phyloP scores from a whole-genome alignment of 1,140 invertebrate species.

The Diorhabda sublineata region DNA sequence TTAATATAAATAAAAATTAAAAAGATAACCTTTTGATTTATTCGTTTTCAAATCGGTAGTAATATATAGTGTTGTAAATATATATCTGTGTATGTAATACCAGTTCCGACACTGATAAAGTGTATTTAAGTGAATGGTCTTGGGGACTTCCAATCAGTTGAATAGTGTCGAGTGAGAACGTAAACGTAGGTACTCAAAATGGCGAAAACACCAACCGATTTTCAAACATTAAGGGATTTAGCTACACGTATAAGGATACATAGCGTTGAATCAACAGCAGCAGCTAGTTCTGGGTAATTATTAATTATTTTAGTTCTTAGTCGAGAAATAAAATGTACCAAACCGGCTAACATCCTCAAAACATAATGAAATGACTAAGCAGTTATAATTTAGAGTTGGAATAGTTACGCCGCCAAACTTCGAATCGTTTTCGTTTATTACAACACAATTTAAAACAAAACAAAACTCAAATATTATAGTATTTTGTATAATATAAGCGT shows the following conservation, averaged over 20 bases:
- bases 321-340: neutral
- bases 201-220: constrained; percentile 28
- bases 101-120: constrained; percentile 4
- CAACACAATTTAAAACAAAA: too few species aligned
- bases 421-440: too few species aligned
- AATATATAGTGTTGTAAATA: neutral
- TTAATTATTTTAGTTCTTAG: neutral
- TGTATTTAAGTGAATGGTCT: constrained; percentile 6
- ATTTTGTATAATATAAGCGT: too few species aligned
- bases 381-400: neutral
- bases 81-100: neutral
- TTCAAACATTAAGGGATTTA: constrained; percentile 26
- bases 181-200: constrained; percentile 13
- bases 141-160: neutral
- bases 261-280: constrained; percentile 72
- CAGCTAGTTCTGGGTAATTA: constrained; percentile 32
- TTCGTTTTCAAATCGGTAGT: neutral
- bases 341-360: neutral
- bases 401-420: neutral
- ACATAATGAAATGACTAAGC: neutral
- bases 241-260: constrained; percentile 31
- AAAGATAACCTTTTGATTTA: neutral
- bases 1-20: neutral
- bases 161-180: neutral
- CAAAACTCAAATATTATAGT: too few species aligned